Percentiles rank a stretch among this genome's conserved stretches.
These are phyloP conservation scores for Dicaeum eximium DNA, from an alignment of 2,113 vertebrate species.

Conservation along the genomic window DNA sequence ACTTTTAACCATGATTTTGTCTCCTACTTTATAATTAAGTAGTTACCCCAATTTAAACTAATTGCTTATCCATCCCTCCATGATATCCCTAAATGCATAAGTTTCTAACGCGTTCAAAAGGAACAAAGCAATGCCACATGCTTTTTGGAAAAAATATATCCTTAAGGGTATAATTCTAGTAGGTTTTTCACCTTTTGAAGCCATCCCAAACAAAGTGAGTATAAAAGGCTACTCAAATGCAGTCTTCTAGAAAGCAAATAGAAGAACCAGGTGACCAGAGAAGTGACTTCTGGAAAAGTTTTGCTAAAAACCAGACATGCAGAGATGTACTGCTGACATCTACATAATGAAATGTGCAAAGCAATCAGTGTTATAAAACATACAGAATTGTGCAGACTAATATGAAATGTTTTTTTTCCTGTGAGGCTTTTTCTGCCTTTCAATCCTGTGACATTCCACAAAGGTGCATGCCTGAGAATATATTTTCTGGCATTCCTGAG, in stretches of 20 bases:
- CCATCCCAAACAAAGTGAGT: not conserved
- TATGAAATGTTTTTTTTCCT: not conserved
- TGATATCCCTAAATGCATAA: not conserved
- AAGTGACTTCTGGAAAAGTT: not conserved
- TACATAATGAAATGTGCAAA: not conserved
- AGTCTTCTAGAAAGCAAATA: not conserved
- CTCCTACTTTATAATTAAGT: not conserved
- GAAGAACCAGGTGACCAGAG: not conserved
- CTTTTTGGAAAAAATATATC: not conserved
- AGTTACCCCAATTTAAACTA: not conserved
- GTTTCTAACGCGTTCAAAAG: not conserved
- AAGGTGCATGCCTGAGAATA: not conserved
- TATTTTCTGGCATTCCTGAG: not conserved
- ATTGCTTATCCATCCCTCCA: not conserved
- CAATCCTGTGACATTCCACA: not conserved
- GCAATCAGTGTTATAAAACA: not conserved
- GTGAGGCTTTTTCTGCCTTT: not conserved
- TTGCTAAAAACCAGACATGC: not conserved
- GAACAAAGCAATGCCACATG: not conserved
- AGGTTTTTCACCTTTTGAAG: not conserved
- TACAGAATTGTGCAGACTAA: not conserved
- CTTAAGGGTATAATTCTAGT: not conserved
- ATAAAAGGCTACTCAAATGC: not conserved
- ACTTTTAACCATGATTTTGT: not conserved
- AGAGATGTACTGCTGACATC: not conserved